Evolutionary conservation across 2,888 invertebrate species (phyloP), one percentile per base, ranked within the genome.

Genomic region (Amphipyra tragopoginis): DNA sequence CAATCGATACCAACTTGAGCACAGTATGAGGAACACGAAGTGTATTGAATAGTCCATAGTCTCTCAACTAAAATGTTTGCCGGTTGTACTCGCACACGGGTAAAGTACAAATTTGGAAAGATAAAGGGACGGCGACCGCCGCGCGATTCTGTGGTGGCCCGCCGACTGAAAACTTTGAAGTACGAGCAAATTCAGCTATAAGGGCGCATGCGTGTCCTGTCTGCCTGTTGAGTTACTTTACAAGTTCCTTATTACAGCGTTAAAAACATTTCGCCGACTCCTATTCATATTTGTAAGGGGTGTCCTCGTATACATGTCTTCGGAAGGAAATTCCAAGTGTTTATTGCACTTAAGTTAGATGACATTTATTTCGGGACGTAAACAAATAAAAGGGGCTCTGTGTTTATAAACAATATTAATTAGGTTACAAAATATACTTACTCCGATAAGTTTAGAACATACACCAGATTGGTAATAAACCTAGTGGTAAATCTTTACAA

Each of bases 1-100:
- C 51, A 79, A 82, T 79, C 69, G 59, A 87, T 91, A 92, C 92
- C 65, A 86, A 93, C 93, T 92, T 81, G 91, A 86, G 78, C 88
- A 90, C 73, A 92, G 75, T 81, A 93, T 85, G 63, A 92, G 86
- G 65, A 92, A 76, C 86, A 90, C 86, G 72, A 92, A 85, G 71
- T 88, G 82, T 66, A 81, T 83, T 57, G 90, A 84, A 83, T 85
- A 88, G 85, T 90, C 84, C 93, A 93, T 93, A 72, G 70, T 83
- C 67, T 77, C 68, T 65, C 48, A 66, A 80, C 74, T 64, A 51
- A 60, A 64, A 52, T 75, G 61, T 75, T 74, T 49, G 65, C 58
- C 58, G 60, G 39, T 51, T 52, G 54, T 40, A 67, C n/a, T 61
- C 65, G 66, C 73, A 72, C 65, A 57, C 66, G 65, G 14, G 34